Percentiles rank a stretch among this genome's conserved stretches.
Evolutionary conservation across 2,888 invertebrate species (phyloP).

Genomic region (Mythimna lalbum): DNA sequence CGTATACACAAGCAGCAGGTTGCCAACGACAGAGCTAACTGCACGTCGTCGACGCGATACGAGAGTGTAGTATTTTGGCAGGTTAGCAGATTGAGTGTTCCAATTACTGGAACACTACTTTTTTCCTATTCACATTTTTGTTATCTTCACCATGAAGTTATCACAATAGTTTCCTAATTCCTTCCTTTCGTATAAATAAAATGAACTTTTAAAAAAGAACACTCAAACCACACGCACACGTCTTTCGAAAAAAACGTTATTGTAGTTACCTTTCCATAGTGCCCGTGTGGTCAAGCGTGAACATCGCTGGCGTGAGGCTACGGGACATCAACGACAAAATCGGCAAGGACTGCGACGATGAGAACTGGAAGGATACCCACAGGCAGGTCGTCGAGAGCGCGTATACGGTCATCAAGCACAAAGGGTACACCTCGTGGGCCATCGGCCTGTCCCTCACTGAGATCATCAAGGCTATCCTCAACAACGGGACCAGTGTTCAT

Average conservation of each 20-base stretch:
- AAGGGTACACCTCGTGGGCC: slow-evolving; percentile 98
- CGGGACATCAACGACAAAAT: slow-evolving; percentile 94
- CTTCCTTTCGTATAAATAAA: too few relatives aligned
- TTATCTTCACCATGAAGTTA: too few relatives aligned
- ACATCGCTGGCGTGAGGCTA: slow-evolving; percentile 96
- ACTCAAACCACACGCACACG: too few relatives aligned
- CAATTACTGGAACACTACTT: too few relatives aligned
- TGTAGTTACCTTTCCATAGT: slow-evolving; percentile 86
- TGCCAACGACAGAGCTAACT: too few relatives aligned
- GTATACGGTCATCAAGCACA: slow-evolving; percentile 96
- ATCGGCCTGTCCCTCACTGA: slow-evolving; percentile 95
- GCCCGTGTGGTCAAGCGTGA: slow-evolving; percentile 98
- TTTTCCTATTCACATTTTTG: too few relatives aligned
- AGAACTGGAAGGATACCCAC: slow-evolving; percentile 95
- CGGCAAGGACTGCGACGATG: slow-evolving; percentile 93
- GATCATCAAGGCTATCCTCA: slow-evolving; percentile 93
- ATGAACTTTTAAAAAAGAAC: too few relatives aligned
- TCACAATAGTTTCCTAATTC: too few relatives aligned
- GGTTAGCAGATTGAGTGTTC: too few relatives aligned
- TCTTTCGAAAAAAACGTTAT: background rate
- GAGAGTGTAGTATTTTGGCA: too few relatives aligned
- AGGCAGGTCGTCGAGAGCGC: slow-evolving; percentile 95
- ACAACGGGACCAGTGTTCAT: slow-evolving; percentile 94
- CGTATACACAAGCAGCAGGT: too few relatives aligned
- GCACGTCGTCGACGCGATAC: too few relatives aligned